phyloP scores from a whole-genome alignment of 2,797 vertebrate genomes.

The Channa striata region DNA sequence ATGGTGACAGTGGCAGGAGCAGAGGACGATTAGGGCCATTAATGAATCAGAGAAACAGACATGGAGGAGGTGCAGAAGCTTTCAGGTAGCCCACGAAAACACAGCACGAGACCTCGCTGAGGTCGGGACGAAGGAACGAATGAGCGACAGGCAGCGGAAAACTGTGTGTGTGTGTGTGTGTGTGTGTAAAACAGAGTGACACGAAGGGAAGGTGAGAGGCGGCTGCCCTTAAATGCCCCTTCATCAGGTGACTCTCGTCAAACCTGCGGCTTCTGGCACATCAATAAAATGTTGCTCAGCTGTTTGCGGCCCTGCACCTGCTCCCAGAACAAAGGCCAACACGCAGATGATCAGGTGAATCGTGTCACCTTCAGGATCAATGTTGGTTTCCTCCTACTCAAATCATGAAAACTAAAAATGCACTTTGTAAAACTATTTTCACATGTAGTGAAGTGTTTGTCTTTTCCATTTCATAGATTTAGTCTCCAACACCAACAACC shows the following conservation, averaged over 20 bases:
- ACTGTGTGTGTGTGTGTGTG: neutral
- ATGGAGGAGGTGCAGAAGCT: constrained; percentile 24
- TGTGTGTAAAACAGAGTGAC: neutral
- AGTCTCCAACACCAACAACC: too few relatives aligned
- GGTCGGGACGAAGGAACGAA: constrained; percentile 7
- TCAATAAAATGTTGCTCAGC: neutral
- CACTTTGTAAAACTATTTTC: too few relatives aligned
- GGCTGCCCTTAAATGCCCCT: neutral
- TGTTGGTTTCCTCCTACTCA: too few relatives aligned
- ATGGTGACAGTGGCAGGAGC: constrained; percentile 6
- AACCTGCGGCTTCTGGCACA: neutral
- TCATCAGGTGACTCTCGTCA: too few relatives aligned
- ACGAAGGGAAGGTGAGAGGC: neutral
- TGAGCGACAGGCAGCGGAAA: neutral
- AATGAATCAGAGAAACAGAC: constrained; percentile 40
- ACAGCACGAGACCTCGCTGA: neutral
- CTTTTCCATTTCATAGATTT: too few relatives aligned
- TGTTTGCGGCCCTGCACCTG: neutral
- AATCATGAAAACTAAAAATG: too few relatives aligned
- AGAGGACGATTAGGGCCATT: constrained; percentile 31
- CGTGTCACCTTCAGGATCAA: too few relatives aligned
- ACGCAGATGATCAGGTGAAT: too few relatives aligned
- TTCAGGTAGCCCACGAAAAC: constrained; percentile 10
- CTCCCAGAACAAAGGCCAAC: too few relatives aligned
- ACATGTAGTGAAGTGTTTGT: too few relatives aligned